A percentile compares a stretch with the other conserved stretches of the same genome.
phyloP scores from a whole-genome alignment of 2,113 vertebrate species.

The Oncorhynchus gorbuscha region DNA sequence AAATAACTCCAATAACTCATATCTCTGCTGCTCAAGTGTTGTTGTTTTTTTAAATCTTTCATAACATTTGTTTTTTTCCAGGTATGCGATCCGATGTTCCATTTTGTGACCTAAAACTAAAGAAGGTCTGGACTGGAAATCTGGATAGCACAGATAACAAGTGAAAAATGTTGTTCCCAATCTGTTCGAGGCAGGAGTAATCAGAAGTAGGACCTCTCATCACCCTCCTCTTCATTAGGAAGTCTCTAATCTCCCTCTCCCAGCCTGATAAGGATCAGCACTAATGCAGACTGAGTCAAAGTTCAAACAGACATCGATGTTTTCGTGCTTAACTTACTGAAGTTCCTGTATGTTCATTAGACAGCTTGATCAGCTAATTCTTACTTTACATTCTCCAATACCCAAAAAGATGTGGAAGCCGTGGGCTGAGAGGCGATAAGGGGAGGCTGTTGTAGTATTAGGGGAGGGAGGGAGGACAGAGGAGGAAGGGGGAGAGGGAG shows the following conservation, averaged over 20 bases:
- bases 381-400: slow-evolving; percentile 78
- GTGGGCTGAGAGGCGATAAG: slow-evolving; percentile 67
- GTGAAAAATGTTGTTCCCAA: slow-evolving; percentile 79
- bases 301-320: slow-evolving; percentile 82
- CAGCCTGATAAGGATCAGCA: slow-evolving; percentile 72
- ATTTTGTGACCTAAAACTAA: slow-evolving; percentile 63
- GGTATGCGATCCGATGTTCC: no score
- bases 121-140: slow-evolving; percentile 63
- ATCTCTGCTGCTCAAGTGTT: not conserved
- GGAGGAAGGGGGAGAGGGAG: not conserved
- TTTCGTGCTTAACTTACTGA: slow-evolving; percentile 82
- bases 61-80: slow-evolving; percentile 32
- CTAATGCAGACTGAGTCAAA: slow-evolving; percentile 79
- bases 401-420: slow-evolving; percentile 68
- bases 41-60: slow-evolving; percentile 1
- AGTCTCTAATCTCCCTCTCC: slow-evolving; percentile 80
- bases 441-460: slow-evolving; percentile 43
- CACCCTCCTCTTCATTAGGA: slow-evolving; percentile 82
- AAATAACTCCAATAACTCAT: not conserved
- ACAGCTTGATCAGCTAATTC: slow-evolving; percentile 80
- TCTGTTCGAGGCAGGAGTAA: slow-evolving; percentile 32
- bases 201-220: slow-evolving; percentile 77
- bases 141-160: slow-evolving; percentile 78
- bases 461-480: slow-evolving; percentile 25
- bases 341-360: slow-evolving; percentile 85